Evolutionary conservation across 2,797 vertebrate genomes (phyloP).

Genomic region (Numenius phaeopus): DNA sequence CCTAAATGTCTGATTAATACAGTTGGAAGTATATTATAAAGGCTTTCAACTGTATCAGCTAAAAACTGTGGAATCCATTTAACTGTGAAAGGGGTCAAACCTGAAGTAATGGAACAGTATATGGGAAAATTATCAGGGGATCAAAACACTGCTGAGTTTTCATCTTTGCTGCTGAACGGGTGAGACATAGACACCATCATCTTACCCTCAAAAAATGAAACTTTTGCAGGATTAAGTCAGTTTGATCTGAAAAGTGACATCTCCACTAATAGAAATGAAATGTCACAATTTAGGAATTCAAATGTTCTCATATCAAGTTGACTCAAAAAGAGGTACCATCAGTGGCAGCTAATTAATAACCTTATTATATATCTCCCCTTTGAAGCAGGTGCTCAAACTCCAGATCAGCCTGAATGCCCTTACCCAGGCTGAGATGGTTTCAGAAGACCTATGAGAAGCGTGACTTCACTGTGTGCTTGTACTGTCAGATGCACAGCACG

Average conservation of each 20-base stretch:
- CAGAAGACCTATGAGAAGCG: not conserved
- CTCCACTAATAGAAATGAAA: not conserved
- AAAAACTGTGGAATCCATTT: not conserved
- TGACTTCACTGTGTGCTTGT: not conserved
- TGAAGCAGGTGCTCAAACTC: not conserved
- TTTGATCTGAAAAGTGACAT: not conserved
- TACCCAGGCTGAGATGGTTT: not conserved
- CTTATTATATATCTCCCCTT: not conserved
- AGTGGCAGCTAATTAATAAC: not conserved
- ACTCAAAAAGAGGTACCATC: not conserved
- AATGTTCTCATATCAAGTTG: not conserved
- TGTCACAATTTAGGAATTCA: not conserved
- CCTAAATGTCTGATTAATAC: not conserved
- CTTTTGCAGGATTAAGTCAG: not conserved
- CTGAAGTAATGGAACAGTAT: not conserved
- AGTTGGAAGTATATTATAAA: not conserved
- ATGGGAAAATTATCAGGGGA: not conserved
- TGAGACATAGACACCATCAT: not conserved
- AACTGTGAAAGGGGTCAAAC: not conserved
- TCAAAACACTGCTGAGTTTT: not conserved
- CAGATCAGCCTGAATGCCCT: not conserved
- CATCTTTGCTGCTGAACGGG: not conserved
- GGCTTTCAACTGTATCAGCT: not conserved
- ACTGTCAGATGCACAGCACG: not conserved
- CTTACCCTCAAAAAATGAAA: not conserved